phyloP scores from a whole-genome alignment of 2,797 vertebrate species.

The Lithobates sylvaticus region DNA sequence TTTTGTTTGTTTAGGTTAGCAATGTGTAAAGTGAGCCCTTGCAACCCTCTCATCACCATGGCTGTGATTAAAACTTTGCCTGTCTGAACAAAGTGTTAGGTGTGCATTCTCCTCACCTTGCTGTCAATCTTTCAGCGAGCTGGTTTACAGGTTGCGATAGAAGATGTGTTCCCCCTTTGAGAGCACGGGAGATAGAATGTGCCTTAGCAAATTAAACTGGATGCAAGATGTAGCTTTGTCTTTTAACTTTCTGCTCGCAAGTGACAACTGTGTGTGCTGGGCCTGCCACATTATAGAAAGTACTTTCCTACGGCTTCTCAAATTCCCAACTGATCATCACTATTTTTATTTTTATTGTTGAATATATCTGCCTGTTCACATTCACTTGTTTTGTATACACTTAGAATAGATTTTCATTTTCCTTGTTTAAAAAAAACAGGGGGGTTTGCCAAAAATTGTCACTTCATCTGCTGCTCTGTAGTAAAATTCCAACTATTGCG shows the following conservation, averaged over 20 bases:
- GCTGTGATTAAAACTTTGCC: slow-evolving; percentile 65
- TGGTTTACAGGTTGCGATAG: slow-evolving; percentile 63
- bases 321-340: slow-evolving; percentile 48
- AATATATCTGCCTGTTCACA: slow-evolving; percentile 28
- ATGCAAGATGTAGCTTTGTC: slow-evolving; percentile 78
- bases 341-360: slow-evolving; percentile 38
- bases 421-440: slow-evolving; percentile 35
- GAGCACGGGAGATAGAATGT: slow-evolving; percentile 67
- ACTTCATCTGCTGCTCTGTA: slow-evolving; percentile 19
- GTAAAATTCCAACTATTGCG: neutral
- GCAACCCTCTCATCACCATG: slow-evolving; percentile 57
- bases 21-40: slow-evolving; percentile 61
- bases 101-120: slow-evolving; percentile 56
- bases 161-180: slow-evolving; percentile 62
- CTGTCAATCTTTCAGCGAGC: slow-evolving; percentile 65
- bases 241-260: slow-evolving; percentile 73
- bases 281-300: slow-evolving; percentile 46
- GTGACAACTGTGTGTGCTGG: slow-evolving; percentile 70
- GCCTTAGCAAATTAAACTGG: slow-evolving; percentile 85
- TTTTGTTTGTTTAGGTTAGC: slow-evolving; percentile 63
- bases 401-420: slow-evolving; percentile 42
- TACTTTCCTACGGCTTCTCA: slow-evolving; percentile 11
- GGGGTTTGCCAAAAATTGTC: slow-evolving; percentile 11
- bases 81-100: slow-evolving; percentile 61
- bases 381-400: slow-evolving; percentile 36